These are phyloP conservation scores for Caiman crocodilus DNA, from an alignment of 2,797 vertebrate species.

Conservation along the genomic window DNA sequence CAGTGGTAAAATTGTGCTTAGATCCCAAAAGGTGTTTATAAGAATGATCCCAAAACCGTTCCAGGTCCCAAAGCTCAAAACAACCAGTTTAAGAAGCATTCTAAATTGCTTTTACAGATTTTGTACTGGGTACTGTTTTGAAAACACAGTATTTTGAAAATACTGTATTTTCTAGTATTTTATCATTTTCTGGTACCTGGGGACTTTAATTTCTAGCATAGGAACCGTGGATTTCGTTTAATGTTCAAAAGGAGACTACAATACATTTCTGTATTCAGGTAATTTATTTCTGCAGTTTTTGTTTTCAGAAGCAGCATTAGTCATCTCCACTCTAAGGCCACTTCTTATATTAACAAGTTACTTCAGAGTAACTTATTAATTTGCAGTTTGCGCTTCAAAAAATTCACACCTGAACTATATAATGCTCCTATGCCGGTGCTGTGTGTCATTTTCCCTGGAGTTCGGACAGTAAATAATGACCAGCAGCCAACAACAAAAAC, in stretches of 20 bases:
- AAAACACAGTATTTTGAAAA: neutral
- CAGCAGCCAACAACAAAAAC: neutral
- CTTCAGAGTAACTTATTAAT: neutral
- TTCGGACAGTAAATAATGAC: neutral
- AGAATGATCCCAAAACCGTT: neutral
- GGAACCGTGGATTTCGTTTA: neutral
- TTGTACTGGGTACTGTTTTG: neutral
- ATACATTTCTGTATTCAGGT: neutral
- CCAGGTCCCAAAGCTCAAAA: neutral
- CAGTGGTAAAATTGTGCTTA: neutral
- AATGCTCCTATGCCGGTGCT: neutral
- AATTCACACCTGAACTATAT: conserved; percentile 9
- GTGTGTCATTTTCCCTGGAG: conserved; percentile 1
- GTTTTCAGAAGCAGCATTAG: too few relatives aligned
- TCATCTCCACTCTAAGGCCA: too few relatives aligned
- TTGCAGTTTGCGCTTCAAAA: neutral
- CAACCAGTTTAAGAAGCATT: neutral
- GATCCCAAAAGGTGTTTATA: neutral
- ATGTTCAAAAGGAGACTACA: neutral
- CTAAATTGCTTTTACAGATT: neutral
- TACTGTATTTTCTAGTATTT: neutral
- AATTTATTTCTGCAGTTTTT: neutral
- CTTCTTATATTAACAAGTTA: neutral
- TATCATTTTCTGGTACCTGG: neutral
- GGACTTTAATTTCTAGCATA: neutral